These are phyloP conservation scores for Pentamera pediparva DNA, from an alignment of 53 echinoderm and acorn worm species.

Conservation along the genomic window DNA sequence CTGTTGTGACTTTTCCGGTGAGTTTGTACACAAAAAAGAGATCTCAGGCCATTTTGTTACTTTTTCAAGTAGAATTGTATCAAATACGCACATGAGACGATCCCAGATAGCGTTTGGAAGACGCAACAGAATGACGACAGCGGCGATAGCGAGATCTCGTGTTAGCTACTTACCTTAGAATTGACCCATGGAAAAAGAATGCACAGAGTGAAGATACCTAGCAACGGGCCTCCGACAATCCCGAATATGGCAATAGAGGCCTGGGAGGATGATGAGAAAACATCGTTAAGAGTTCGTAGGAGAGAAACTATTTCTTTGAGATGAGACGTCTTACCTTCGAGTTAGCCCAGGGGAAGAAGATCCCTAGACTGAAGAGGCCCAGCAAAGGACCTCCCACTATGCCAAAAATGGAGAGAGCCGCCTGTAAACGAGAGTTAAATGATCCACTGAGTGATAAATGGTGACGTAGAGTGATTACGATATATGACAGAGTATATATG, in stretches of 20 bases:
- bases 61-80: background rate
- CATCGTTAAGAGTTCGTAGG: too few relatives aligned
- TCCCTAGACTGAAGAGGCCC: slow-evolving; percentile 71
- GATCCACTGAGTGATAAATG: too few relatives aligned
- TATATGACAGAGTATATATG: too few relatives aligned
- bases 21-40: too few relatives aligned
- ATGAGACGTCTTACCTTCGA: slow-evolving; percentile 85
- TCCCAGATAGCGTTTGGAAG: too few relatives aligned
- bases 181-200: slow-evolving; percentile 88
- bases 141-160: background rate
- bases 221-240: slow-evolving; percentile 77
- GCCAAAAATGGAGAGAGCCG: slow-evolving; percentile 74
- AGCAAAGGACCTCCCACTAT: slow-evolving; percentile 83
- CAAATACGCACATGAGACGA: too few relatives aligned
- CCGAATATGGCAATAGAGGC: slow-evolving; percentile 74
- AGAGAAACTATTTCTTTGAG: too few relatives aligned
- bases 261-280: slow-evolving; percentile 32
- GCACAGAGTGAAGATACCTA: slow-evolving; percentile 72
- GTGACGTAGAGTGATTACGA: too few relatives aligned
- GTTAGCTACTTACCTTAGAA: slow-evolving; percentile 66
- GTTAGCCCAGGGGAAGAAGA: slow-evolving; percentile 90
- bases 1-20: too few relatives aligned
- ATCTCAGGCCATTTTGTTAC: background rate
- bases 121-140: too few relatives aligned
- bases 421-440: too few relatives aligned